These are phyloP conservation scores for Solea solea DNA, from an alignment of 2,113 vertebrate species.

Conservation along the genomic window DNA sequence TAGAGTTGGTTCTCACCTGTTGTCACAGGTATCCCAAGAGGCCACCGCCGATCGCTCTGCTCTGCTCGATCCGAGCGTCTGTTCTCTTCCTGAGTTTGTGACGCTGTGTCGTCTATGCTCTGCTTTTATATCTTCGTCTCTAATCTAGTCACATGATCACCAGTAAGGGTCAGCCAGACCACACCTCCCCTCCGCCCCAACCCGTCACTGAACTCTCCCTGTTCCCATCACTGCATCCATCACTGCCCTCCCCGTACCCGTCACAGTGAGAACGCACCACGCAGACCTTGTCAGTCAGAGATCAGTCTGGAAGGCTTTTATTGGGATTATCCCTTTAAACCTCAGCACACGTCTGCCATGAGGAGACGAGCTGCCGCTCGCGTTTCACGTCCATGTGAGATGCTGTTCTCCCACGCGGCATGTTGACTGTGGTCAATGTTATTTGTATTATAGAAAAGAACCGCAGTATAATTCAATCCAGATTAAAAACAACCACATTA, in stretches of 20 bases:
- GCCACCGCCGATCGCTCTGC: constrained; percentile 38
- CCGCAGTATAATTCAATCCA: too few species aligned
- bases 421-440: not conserved
- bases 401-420: not conserved
- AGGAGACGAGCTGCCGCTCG: constrained; percentile 18
- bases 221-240: not conserved
- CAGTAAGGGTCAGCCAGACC: constrained; percentile 46
- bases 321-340: constrained; percentile 62
- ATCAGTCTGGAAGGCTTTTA: constrained; percentile 58
- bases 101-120: not conserved
- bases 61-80: constrained; percentile 3
- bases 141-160: constrained; percentile 73
- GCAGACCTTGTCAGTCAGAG: constrained; percentile 57
- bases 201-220: not conserved
- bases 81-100: constrained; percentile 17
- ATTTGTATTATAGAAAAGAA: too few species aligned
- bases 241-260: too few species aligned
- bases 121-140: constrained; percentile 68
- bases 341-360: constrained; percentile 8
- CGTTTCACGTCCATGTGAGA: constrained; percentile 56
- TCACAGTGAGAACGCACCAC: not conserved
- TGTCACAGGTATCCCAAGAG: constrained; percentile 51
- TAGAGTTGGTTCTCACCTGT: constrained; percentile 69
- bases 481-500: too few species aligned
- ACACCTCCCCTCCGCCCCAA: not conserved